These are phyloP conservation scores for Ageneiosus marmoratus DNA, from an alignment of 2,113 vertebrate genomes.

Conservation along the genomic window DNA sequence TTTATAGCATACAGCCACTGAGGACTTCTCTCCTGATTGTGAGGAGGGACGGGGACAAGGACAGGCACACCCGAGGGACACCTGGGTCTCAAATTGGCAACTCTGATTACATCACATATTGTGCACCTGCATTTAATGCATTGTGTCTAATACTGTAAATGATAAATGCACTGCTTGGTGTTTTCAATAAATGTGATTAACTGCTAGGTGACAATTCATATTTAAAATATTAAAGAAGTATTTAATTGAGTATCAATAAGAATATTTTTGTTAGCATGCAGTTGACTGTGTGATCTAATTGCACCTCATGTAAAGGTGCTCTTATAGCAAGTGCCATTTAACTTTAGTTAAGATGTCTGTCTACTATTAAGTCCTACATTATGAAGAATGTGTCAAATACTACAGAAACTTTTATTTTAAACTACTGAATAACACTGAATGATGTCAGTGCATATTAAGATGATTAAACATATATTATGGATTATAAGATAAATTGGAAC, in stretches of 20 bases:
- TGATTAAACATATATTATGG: not conserved
- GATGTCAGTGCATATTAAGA: not conserved
- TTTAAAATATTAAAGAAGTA: not conserved
- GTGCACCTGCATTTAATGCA: slow-evolving; percentile 1
- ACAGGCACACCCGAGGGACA: slow-evolving; percentile 19
- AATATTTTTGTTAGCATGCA: not conserved
- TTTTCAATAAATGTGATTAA: not conserved
- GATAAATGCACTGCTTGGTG: not conserved
- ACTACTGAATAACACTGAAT: not conserved
- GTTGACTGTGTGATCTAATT: not conserved
- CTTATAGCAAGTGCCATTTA: not conserved
- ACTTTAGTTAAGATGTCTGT: not conserved
- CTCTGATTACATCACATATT: slow-evolving; percentile 15
- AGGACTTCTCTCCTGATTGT: slow-evolving; percentile 3
- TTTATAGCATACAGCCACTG: slow-evolving; percentile 14
- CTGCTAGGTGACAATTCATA: not conserved
- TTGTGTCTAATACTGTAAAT: not conserved
- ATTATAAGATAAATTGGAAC: not conserved
- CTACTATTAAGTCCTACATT: slow-evolving; percentile 5
- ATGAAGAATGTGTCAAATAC: not conserved
- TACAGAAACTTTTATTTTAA: not conserved
- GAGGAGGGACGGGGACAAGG: not conserved
- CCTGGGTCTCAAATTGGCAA: slow-evolving; percentile 19
- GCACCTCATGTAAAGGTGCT: not conserved
- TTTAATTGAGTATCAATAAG: not conserved